Evolutionary conservation across 2,888 invertebrate species (phyloP), one percentile per base, ranked within the genome.

Genomic region (Lasioglossum calceatum): DNA sequence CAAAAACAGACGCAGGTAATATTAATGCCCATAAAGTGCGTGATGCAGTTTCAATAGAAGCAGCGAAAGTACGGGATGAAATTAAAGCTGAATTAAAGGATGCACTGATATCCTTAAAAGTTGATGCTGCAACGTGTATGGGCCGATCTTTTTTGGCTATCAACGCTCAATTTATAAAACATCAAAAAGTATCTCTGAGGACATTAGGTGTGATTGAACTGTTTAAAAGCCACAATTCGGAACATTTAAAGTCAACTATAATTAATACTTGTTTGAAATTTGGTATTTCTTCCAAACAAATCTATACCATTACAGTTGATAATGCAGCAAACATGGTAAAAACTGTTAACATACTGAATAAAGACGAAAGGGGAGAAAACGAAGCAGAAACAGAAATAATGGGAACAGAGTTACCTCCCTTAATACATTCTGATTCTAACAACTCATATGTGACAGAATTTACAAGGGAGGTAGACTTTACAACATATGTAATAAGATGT

Each of bases 31-130:
- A 50, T 50, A 73, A 7, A 32, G 44, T 73, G 16, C 73, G 50
- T 16, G 50, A 73, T n/a, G 32, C 19, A 73, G 32, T 50, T 16
- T 36, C 23, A 14, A 19, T 50, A 32, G 73, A 73, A 50, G 47
- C 73, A 23, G 50, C 47, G 32, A 19, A 32, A 16, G 19, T 73
- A 36, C 47, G 47, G 32, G 44, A 54, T 32, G 7, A 73, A 73
- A 73, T 73, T 73, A 7, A 27, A 50, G 16, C 16, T 10, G 73
- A 73, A 10, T 3, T 73, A 50, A 50, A 19, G 8, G 50, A 50
- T 50, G 50, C 27, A 73, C 50, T 54, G 50, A 50, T 73, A 73
- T 47, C 36, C 19, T 8, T 73, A 50, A 73, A 73, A 50, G 50
- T 50, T 10, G 50, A 73, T 32, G 47, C 50, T 4, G 73, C 73